phyloP scores from a whole-genome alignment of 2,797 vertebrate species.

The Gymnoscopelus braueri region DNA sequence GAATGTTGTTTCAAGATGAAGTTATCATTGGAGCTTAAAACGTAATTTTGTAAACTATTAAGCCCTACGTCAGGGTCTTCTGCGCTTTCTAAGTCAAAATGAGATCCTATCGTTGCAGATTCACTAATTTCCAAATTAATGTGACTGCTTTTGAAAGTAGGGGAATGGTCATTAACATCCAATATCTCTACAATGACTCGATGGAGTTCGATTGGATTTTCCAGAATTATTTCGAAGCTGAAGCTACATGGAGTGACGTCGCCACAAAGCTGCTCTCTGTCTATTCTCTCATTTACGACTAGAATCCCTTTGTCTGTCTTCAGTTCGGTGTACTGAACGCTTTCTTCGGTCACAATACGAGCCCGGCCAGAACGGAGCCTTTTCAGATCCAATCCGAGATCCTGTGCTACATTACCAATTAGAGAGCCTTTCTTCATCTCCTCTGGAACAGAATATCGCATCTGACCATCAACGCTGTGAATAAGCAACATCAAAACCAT shows the following conservation, averaged over 20 bases:
- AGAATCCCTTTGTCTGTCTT: constrained; percentile 69
- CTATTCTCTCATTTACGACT: constrained; percentile 65
- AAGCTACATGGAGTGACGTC: constrained; percentile 57
- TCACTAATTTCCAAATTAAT: constrained; percentile 64
- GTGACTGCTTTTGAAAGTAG: constrained; percentile 27
- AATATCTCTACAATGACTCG: constrained; percentile 62
- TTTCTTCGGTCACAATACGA: constrained; percentile 73
- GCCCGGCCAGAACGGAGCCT: constrained; percentile 66
- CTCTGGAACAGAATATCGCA: constrained; percentile 88
- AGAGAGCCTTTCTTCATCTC: constrained; percentile 81
- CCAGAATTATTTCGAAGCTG: constrained; percentile 61
- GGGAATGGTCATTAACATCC: constrained; percentile 77
- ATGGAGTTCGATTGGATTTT: constrained; percentile 67
- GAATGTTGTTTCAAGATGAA: constrained; percentile 67
- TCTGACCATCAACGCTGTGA: constrained; percentile 62
- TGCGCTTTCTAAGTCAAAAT: constrained; percentile 47
- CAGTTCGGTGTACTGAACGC: constrained; percentile 72
- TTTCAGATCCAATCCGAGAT: constrained; percentile 71
- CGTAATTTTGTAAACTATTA: constrained; percentile 54
- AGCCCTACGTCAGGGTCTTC: constrained; percentile 60
- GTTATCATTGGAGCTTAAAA: constrained; percentile 33
- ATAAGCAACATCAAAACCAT: constrained; percentile 56
- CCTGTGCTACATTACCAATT: constrained; percentile 75
- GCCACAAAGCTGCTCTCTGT: constrained; percentile 68
- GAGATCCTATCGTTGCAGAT: accelerated